Evolutionary conservation across 1,140 invertebrate genomes (phyloP), one percentile per base, ranked within the genome.

Genomic region (Pristionchus pacificus): DNA sequence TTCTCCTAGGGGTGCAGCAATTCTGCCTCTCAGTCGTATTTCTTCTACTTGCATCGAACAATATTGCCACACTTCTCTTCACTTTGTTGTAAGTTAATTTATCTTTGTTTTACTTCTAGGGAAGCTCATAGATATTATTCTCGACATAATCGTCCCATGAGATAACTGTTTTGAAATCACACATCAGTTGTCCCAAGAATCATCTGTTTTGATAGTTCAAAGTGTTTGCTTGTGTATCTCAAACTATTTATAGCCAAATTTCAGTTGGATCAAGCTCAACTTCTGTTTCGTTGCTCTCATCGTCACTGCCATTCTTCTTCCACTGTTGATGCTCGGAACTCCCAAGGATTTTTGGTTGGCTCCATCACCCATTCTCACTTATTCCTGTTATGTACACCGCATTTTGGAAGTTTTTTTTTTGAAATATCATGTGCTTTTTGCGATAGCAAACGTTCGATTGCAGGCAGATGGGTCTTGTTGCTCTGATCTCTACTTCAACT

Each of bases 291-390:
- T 90, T 74, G 79, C 90, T 2, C 84, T 90, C 0, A 87, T 91
- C n/a, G 88, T 88, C 0, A 84, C 85, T 0, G 77, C 73, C 24
- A 70, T 87, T 0, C 85, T 91, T 68, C 87, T 87, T 2, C 89
- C 90, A 0, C 80, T 89, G 0, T 88, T 89, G 76, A 89, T 90
- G 86, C 86, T 90, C 0, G 90, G 89, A 33, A 88, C 89, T 15
- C 90, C 91, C 1, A 90, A 89, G 80, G 89, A 91, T 77, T 90
- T 90, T 81, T 88, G 88, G 90, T 90, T 84, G 86, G 24, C 59
- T 49, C n/a, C n/a, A n/a, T n/a, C n/a, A n/a, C n/a, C n/a, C n/a
- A n/a, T n/a, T n/a, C n/a, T n/a, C n/a, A n/a, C n/a, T n/a, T n/a
- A n/a, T n/a, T n/a, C n/a, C n/a, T n/a, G n/a, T n/a, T n/a, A n/a